These are phyloP conservation scores for Harpagifer antarcticus DNA, from an alignment of 2,797 vertebrate species.

Conservation along the genomic window DNA sequence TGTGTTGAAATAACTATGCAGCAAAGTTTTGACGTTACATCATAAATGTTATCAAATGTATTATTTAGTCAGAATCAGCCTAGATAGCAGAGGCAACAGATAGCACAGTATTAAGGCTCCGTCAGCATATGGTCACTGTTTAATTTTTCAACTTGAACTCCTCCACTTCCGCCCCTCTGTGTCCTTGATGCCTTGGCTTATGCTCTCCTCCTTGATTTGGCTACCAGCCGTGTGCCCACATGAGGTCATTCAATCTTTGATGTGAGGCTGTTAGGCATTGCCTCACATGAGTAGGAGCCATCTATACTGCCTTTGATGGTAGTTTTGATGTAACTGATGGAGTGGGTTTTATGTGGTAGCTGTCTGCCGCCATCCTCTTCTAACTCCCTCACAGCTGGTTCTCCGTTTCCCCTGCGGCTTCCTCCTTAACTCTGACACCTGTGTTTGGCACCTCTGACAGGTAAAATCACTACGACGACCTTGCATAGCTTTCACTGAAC, in stretches of 20 bases:
- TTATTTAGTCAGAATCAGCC: background rate
- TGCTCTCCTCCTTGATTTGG: constrained; percentile 55
- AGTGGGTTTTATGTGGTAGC: constrained; percentile 38
- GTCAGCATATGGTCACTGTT: background rate
- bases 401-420: constrained; percentile 41
- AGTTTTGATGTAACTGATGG: constrained; percentile 50
- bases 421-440: constrained; percentile 65
- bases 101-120: background rate
- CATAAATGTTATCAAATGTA: background rate
- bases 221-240: constrained; percentile 40
- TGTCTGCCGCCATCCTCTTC: constrained; percentile 42
- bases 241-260: constrained; percentile 67
- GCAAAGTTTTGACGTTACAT: background rate
- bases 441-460: constrained; percentile 54
- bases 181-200: constrained; percentile 57
- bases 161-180: constrained; percentile 25
- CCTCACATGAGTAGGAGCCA: constrained; percentile 39
- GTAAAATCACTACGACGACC: constrained; percentile 48
- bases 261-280: constrained; percentile 58
- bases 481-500: constrained; percentile 43
- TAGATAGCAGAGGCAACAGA: background rate
- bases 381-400: constrained; percentile 58
- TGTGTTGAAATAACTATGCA: background rate
- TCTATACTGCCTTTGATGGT: constrained; percentile 60
- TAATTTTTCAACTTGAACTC: constrained; percentile 32